Evolutionary conservation across 1,140 invertebrate genomes (phyloP).

Genomic region (Lepidurus arcticus): DNA sequence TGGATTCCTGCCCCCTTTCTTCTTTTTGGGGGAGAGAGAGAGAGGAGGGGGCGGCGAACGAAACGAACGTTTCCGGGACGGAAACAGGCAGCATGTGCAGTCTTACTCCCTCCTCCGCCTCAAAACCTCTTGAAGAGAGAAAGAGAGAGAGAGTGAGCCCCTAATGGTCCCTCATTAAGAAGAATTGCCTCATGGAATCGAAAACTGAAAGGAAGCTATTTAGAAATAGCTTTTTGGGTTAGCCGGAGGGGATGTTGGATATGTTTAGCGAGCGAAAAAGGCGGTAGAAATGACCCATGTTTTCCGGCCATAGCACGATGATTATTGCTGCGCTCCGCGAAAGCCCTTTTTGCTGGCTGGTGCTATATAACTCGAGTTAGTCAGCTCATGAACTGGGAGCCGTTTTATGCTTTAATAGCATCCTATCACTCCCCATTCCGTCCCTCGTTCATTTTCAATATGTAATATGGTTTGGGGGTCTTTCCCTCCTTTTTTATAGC

Average conservation of each 20-base stretch:
- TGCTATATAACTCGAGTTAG: constrained; percentile 15
- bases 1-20: not conserved
- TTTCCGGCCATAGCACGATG: constrained; percentile 1
- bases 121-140: constrained; percentile 2
- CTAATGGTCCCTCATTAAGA: constrained; percentile 15
- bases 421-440: not conserved
- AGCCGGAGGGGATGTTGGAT: not conserved
- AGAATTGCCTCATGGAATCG: constrained; percentile 21
- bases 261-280: constrained; percentile 26
- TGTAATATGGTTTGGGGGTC: constrained; percentile 23
- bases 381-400: constrained; percentile 20
- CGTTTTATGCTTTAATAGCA: constrained; percentile 19
- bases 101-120: not conserved
- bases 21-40: not conserved
- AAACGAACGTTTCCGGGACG: not conserved
- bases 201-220: constrained; percentile 16
- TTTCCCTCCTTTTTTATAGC: constrained; percentile 50
- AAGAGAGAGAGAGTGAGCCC: not conserved
- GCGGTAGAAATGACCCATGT: constrained; percentile 25
- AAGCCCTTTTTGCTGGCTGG: constrained; percentile 18
- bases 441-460: constrained; percentile 31
- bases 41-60: not conserved
- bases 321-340: constrained; percentile 23
- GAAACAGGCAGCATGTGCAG: constrained; percentile 20
- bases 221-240: constrained; percentile 20